A percentile compares a stretch with the other conserved stretches of the same genome.
Evolutionary conservation across 2,113 vertebrate genomes (phyloP).

Genomic region (Leuciscus idus): DNA sequence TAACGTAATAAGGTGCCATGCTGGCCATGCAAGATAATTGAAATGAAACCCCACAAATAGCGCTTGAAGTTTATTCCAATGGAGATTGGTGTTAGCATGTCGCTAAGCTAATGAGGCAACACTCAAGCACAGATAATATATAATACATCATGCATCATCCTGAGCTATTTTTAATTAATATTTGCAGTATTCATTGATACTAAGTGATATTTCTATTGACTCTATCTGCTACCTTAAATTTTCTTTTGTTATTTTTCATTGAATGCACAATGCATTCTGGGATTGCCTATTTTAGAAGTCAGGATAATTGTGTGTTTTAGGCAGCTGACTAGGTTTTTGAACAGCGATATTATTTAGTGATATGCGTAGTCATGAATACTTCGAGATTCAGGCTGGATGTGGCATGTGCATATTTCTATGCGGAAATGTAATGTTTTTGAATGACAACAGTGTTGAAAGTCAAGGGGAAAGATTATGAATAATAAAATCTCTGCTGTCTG

Average conservation of each 20-base stretch:
- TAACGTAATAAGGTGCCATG: not conserved
- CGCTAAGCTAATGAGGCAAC: not conserved
- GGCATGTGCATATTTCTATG: constrained; percentile 20
- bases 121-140: not conserved
- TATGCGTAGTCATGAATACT: not conserved
- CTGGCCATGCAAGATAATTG: not conserved
- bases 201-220: not conserved
- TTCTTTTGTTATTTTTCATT: not conserved
- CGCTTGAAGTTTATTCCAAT: not conserved
- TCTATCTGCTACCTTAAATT: no score
- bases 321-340: not conserved
- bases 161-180: not conserved
- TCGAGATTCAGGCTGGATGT: constrained; percentile 3
- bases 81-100: not conserved
- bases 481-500: constrained; percentile 51
- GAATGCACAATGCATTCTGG: not conserved
- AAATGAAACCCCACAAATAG: not conserved
- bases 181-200: not conserved
- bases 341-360: not conserved
- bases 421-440: constrained; percentile 31
- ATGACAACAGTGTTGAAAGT: constrained; percentile 46
- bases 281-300: not conserved
- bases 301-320: not conserved
- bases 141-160: not conserved
- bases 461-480: constrained; percentile 45